Base-by-base conservation (phyloP, 92 coral and sea anemone species). In the Actinostola sp. region DNA sequence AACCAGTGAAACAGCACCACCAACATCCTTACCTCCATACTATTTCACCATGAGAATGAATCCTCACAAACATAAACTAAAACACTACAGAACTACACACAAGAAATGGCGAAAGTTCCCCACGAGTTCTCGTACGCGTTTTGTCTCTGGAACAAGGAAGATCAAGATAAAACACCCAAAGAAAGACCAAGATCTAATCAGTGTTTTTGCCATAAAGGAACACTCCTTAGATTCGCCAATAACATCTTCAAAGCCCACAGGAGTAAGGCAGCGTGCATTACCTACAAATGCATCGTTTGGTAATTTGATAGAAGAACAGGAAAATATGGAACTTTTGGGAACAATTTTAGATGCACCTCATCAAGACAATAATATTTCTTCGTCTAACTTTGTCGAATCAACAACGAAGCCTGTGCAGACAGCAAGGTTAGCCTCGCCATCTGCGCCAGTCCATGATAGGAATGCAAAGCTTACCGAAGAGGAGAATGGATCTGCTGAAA, bases 21-120 rank as follows among this genome's bases (percentile, higher is more conserved):
- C 61, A 13, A 38, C 60, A 6, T 38, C 66, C 13, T 20, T 71
- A 8, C 66, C 77, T 36, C 66, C 77, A 35, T 56, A 71, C 34
- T 71, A 71, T 23, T 71, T 56, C 27, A 42, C 63, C 19, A 3
- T 57, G 57, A 38, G 8, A 43, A 61, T 42, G 28, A 0, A n/a
- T n/a, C n/a, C 46, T 17, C 14, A 61, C 66, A 20, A 61, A 39
- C 26, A 61, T 23, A 8, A 61, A 0, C 7, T 17, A n/a, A 61
- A 44, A 10, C 66, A 61, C 29, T n/a, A 14, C 34, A 33, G 44
- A 17, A n/a, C 10, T 35, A 62, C 34, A 24, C 17, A 41, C 12
- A 68, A 30, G 12, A 57, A 57, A 57, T 2, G 36, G 12, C 36
- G n/a, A 1, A 27, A 57, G 11, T 4, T 27, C 15, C 63, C 63